phyloP scores from a whole-genome alignment of 2,888 invertebrate species.

The Meliscaeva auricollis region DNA sequence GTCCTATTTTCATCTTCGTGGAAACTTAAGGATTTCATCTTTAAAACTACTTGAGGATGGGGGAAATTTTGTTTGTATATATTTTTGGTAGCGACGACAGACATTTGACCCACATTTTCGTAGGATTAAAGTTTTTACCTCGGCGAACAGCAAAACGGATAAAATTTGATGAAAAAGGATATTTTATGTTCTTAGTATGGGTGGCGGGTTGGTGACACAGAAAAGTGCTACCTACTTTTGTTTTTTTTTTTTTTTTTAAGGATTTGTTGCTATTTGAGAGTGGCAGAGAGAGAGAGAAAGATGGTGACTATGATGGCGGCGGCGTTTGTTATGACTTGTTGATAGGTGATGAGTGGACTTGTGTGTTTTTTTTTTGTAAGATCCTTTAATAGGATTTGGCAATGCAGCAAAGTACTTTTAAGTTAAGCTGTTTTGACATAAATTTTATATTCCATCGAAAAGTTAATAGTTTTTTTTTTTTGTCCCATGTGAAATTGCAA shows the following conservation, averaged over 20 bases:
- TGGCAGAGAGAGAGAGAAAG: neutral
- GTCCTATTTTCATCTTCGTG: constrained; percentile 10
- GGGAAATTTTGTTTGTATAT: constrained; percentile 18
- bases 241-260: constrained; percentile 19
- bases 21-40: constrained; percentile 30
- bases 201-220: constrained; percentile 14
- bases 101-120: constrained; percentile 62
- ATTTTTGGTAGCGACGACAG: constrained; percentile 57
- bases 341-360: constrained; percentile 60
- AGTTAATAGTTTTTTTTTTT: neutral
- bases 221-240: constrained; percentile 18
- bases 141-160: constrained; percentile 13
- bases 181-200: constrained; percentile 4
- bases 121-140: constrained; percentile 60
- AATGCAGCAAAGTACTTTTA: constrained; percentile 21
- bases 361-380: neutral
- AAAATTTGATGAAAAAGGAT: constrained; percentile 46
- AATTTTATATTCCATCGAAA: constrained; percentile 38
- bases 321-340: constrained; percentile 62
- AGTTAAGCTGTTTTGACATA: constrained; percentile 45
- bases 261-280: constrained; percentile 7
- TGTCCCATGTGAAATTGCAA: constrained; percentile 1
- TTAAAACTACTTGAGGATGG: constrained; percentile 16
- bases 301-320: neutral
- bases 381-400: constrained; percentile 55